Percentiles rank a stretch among this genome's conserved stretches.
These are phyloP conservation scores for Lordiphosa clarofinis DNA, from an alignment of 1,140 invertebrate genomes.

Conservation along the genomic window DNA sequence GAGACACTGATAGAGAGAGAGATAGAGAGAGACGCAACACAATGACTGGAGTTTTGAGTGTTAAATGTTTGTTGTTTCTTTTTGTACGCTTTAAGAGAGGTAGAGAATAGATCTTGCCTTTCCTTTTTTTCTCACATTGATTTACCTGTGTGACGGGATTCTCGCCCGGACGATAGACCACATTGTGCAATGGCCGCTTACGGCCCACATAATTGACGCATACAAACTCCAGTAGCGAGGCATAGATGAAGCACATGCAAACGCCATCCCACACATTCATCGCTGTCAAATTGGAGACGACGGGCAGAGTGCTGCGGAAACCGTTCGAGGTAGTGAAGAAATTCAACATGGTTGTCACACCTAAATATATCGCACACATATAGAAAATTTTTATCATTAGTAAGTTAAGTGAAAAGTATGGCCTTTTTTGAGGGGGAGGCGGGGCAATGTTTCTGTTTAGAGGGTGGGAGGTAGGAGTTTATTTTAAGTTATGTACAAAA, in stretches of 20 bases:
- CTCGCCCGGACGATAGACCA: conserved; percentile 92
- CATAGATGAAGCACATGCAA: conserved; percentile 98
- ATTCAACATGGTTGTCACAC: conserved; percentile 98
- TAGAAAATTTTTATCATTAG: no score
- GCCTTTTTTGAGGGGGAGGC: no score
- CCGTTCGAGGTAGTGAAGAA: conserved; percentile 97
- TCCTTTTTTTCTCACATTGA: conserved; percentile 18
- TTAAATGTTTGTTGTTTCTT: conserved; percentile 26
- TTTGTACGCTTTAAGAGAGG: background rate
- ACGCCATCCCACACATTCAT: conserved; percentile 98
- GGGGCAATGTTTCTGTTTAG: no score
- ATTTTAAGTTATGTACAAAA: no score
- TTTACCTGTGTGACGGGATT: conserved; percentile 94
- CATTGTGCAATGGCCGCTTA: conserved; percentile 92
- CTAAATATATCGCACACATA: conserved; percentile 77
- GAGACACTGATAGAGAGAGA: conserved; percentile 22
- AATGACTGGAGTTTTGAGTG: conserved; percentile 45
- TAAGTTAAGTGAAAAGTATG: no score
- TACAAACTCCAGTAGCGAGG: conserved; percentile 94
- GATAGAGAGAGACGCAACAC: conserved; percentile 52
- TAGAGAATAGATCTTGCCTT: conserved; percentile 1
- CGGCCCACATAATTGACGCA: conserved; percentile 96
- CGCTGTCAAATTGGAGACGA: conserved; percentile 94
- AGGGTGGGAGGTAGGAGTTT: no score
- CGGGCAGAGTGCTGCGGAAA: conserved; percentile 92